Base-by-base conservation (phyloP, 2,113 vertebrate genomes). In the Stercorarius parasiticus region DNA sequence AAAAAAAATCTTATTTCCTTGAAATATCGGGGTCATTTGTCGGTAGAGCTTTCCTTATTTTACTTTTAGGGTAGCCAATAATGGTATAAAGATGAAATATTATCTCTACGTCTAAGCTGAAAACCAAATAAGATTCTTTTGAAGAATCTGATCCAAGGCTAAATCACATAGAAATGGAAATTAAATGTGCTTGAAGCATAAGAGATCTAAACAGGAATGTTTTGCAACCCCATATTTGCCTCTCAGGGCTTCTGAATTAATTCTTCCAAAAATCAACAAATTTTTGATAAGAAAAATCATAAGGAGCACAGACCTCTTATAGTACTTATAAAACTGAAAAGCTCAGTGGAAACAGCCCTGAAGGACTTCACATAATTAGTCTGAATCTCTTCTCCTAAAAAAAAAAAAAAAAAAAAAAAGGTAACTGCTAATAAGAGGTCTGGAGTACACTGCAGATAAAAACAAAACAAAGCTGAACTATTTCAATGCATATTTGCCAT, bases 111-210 rank as follows among this genome's bases (percentile, higher is more conserved):
- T 65, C 55, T 19, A 91, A 81, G 29, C 7, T 21, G 26, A 76
- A 91, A 93, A 52, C 8, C 12, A 82, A 58, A 10, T 34, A 58
- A n/a, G 32, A 43, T 40, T 74, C 34, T 32, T 93, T 71, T 85
- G 49, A 93, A 92, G 74, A 96, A 50, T 36, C 15, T 56, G 32
- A 59, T 85, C 18, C 26, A 85, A 85, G 26, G 43, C 66, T 93
- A 91, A 86, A 90, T 50, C n/a, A 91, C 18, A 38, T 64, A 79
- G n/a, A 95, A 91, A 90, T 67, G n/a, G 38, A 93, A 96, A 91
- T 82, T 55, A 91, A 26, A 5, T 21, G 56, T 59, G 38, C 43
- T 88, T 85, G 49, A 90, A 93, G 61, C 38, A 43, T 59, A 38
- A 74, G 20, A 70, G 32, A 42, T 67, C 55, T 76, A 85, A 52